phyloP scores from a whole-genome alignment of 2,888 invertebrate species.

The Heliconius charithonia region DNA sequence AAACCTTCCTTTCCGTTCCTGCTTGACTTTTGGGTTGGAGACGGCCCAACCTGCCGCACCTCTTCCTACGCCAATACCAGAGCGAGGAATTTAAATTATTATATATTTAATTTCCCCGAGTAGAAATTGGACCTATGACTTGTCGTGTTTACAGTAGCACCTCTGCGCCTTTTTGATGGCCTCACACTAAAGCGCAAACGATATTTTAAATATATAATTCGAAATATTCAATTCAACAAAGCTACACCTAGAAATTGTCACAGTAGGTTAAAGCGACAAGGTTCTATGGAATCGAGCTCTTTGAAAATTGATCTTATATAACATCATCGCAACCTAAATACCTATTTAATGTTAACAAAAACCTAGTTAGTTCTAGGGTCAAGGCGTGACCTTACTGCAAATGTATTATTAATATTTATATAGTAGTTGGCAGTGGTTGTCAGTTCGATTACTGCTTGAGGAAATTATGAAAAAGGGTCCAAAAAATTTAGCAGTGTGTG shows the following conservation, averaged over 20 bases:
- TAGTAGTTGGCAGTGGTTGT: neutral
- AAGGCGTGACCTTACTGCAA: constrained; percentile 34
- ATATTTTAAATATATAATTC: neutral
- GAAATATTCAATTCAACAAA: neutral
- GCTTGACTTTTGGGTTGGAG: no score
- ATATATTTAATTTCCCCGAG: no score
- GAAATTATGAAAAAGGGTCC: neutral
- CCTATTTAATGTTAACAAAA: constrained; percentile 43
- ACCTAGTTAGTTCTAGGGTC: constrained; percentile 30
- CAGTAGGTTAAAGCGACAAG: constrained; percentile 33
- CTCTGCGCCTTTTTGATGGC: no score
- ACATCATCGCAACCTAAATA: constrained; percentile 41
- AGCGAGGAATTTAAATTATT: no score
- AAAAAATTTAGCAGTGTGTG: neutral
- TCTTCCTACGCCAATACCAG: no score
- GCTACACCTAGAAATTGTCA: neutral
- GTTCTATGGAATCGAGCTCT: neutral
- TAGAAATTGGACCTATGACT: no score
- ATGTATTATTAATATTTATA: neutral
- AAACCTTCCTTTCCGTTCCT: no score
- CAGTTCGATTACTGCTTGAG: constrained; percentile 8
- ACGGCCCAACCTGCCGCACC: no score
- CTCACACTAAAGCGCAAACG: neutral
- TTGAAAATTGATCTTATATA: constrained; percentile 42
- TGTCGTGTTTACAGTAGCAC: no score